Evolutionary conservation across 2,797 vertebrate genomes (phyloP).

Genomic region (Sphaeramia orbicularis): DNA sequence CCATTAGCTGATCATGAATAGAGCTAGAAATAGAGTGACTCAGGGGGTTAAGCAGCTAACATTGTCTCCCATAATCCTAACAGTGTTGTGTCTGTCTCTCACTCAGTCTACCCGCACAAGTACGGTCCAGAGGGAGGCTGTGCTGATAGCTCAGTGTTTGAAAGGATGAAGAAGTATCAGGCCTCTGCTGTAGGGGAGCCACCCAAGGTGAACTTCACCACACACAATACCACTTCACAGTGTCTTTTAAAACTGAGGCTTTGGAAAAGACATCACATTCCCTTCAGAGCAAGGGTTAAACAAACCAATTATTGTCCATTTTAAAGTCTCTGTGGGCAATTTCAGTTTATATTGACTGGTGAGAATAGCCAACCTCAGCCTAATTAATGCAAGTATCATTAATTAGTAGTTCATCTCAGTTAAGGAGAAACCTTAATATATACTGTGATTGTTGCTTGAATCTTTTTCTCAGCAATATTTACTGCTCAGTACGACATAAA

Average conservation of each 20-base stretch:
- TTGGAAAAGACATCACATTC: no score
- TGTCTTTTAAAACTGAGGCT: background rate
- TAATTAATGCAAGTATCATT: background rate
- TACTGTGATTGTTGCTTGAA: no score
- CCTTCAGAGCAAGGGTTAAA: slow-evolving; percentile 10
- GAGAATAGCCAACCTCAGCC: background rate
- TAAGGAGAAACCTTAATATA: background rate
- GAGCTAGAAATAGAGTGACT: slow-evolving; percentile 75
- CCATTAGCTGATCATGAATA: slow-evolving; percentile 79
- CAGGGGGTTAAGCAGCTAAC: slow-evolving; percentile 78
- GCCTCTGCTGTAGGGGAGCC: slow-evolving; percentile 83
- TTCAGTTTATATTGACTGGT: slow-evolving; percentile 2
- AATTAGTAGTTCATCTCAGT: slow-evolving; percentile 11
- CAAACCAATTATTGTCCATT: background rate
- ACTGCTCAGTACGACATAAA: no score
- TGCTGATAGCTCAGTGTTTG: slow-evolving; percentile 95
- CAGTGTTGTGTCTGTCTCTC: slow-evolving; percentile 71
- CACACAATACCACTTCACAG: slow-evolving; percentile 13
- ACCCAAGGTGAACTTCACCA: slow-evolving; percentile 83
- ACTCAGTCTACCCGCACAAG: slow-evolving; percentile 95
- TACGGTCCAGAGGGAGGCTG: slow-evolving; percentile 97
- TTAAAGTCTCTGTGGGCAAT: background rate
- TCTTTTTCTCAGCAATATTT: no score
- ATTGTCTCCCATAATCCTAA: slow-evolving; percentile 78
- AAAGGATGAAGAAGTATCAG: slow-evolving; percentile 96